Evolutionary conservation across 2,113 vertebrate genomes (phyloP).

Genomic region (Oceanodroma tethys): DNA sequence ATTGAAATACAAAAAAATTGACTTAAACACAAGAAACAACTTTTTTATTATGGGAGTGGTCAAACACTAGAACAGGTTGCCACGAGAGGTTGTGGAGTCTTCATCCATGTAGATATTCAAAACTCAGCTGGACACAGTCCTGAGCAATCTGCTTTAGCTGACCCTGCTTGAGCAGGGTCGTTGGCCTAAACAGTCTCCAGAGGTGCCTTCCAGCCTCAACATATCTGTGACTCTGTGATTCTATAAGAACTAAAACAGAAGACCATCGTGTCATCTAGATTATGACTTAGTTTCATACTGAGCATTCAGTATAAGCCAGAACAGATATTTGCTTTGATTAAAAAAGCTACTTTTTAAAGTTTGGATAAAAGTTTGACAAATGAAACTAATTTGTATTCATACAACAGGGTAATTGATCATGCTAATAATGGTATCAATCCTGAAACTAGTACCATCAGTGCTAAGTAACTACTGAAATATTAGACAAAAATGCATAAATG

Average conservation of each 20-base stretch:
- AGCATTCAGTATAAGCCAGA: not conserved
- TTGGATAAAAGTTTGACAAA: not conserved
- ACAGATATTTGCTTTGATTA: not conserved
- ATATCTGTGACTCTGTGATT: not conserved
- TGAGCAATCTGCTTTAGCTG: not conserved
- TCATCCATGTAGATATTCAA: not conserved
- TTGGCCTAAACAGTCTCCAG: not conserved
- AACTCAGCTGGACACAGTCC: not conserved
- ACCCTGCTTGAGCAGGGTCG: not conserved
- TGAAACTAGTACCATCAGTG: not conserved
- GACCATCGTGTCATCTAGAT: not conserved
- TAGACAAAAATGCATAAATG: not conserved
- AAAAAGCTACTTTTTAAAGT: not conserved
- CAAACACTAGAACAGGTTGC: not conserved
- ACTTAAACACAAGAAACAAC: not conserved
- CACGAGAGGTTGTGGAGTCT: not conserved
- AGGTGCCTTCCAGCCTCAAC: not conserved
- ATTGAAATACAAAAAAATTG: not conserved
- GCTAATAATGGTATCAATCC: not conserved
- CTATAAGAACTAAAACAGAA: not conserved
- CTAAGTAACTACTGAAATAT: not conserved
- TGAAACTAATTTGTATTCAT: not conserved
- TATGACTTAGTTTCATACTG: not conserved
- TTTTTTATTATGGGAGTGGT: not conserved
- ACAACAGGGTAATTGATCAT: not conserved